Base-by-base conservation (phyloP, 2,113 vertebrate genomes). In the Channa maculata region DNA sequence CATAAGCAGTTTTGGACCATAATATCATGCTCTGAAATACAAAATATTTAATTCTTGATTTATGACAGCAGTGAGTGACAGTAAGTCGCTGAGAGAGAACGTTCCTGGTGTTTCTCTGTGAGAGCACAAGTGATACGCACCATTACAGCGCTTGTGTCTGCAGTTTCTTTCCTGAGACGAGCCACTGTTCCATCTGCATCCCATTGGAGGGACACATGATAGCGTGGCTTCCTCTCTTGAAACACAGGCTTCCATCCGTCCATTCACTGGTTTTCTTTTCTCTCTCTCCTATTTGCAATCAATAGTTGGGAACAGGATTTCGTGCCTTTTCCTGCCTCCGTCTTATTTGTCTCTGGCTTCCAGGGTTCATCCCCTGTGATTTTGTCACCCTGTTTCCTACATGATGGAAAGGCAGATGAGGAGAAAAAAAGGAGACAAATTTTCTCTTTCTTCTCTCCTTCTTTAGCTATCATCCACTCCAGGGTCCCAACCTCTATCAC, bases 401-500 rank as follows among this genome's bases (percentile, higher is more conserved):
- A 11, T 64, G 79, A 75, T 50, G 6, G 62, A 39, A 54, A 55
- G 38, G 52, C 3, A 14, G 49, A 55, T 11, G 8, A 54, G 34
- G 71, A 63, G 49, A 55, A 65, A 68, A 62, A 24, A 84, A 76
- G 73, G n/a, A 49, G 68, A 79, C 71, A 60, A 81, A 90, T 84
- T 79, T 85, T 73, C 55, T 75, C 64, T 65, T 65, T 46, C 52
- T 73, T 36, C 64, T 64, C 45, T 33, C 57, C 45, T 14, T 52
- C 75, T 39, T 75, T 83, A 12, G 49, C 50, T 24, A 68, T 70
- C 66, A 82, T 72, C 51, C 53, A 51, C 69, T 54, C 9, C 63
- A 44, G 77, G 88, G 84, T 90, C 83, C 74, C 83, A 73, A 84
- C 84, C 87, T 91, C 71, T 65, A 88, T 88, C 82, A 79, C 77